phyloP scores from a whole-genome alignment of 2,113 vertebrate genomes.

The Scortum barcoo region DNA sequence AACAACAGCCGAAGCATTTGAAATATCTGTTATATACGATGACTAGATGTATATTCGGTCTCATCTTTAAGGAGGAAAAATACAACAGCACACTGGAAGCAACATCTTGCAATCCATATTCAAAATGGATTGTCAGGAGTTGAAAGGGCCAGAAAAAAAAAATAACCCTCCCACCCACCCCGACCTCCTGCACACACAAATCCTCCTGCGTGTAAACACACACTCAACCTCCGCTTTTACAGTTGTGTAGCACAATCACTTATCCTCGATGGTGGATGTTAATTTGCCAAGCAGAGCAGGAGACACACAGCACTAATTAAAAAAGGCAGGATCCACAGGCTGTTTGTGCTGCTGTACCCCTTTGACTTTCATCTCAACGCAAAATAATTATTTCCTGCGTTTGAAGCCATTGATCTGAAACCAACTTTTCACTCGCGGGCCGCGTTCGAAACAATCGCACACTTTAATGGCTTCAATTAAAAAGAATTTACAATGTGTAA shows the following conservation, averaged over 20 bases:
- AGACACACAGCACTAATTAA: conserved; percentile 74
- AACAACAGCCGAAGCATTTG: neutral
- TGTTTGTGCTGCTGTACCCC: conserved; percentile 58
- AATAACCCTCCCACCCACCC: neutral
- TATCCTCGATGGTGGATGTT: conserved; percentile 54
- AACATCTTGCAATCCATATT: conserved; percentile 43
- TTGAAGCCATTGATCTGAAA: conserved; percentile 75
- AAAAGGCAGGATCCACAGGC: conserved; percentile 67
- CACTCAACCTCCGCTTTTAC: conserved; percentile 10
- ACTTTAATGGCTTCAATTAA: conserved; percentile 54
- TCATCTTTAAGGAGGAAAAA: neutral
- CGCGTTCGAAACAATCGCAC: conserved; percentile 38
- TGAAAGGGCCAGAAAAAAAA: neutral
- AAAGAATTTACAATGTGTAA: conserved; percentile 49
- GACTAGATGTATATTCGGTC: conserved; percentile 4
- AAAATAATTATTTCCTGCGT: conserved; percentile 75
- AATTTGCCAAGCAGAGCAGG: conserved; percentile 56
- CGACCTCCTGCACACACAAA: neutral
- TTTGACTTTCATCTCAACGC: conserved; percentile 72
- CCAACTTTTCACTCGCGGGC: conserved; percentile 37
- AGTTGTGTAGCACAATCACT: conserved; percentile 36
- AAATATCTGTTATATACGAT: neutral
- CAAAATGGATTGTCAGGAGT: conserved; percentile 16
- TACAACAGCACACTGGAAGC: neutral
- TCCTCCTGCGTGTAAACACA: neutral